Conservation (phyloP, 2,888 invertebrate genomes). For the Lasioglossum pauxillum region DNA sequence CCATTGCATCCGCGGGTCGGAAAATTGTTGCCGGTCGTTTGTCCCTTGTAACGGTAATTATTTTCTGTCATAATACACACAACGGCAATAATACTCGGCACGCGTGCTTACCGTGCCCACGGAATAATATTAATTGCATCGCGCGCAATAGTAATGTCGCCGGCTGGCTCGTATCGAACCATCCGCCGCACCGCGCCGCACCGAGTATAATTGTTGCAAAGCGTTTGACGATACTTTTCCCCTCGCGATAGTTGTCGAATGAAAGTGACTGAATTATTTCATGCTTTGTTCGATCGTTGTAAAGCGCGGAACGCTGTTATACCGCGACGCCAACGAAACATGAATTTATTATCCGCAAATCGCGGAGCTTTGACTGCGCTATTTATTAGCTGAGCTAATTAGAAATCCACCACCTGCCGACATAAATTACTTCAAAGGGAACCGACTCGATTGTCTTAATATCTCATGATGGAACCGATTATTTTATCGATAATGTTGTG, state of each 20-base stretch:
- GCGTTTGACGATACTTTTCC: slow-evolving; percentile 17
- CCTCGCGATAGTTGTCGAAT: neutral
- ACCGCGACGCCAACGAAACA: neutral
- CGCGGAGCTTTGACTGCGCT: neutral
- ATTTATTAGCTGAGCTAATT: neutral
- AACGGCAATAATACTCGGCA: slow-evolving; percentile 15
- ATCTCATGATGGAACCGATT: neutral
- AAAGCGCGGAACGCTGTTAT: neutral
- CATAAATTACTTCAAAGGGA: neutral
- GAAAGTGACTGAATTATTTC: slow-evolving; percentile 12
- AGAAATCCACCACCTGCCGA: neutral
- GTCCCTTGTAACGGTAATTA: slow-evolving; percentile 17
- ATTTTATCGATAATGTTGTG: neutral
- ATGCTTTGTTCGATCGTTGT: slow-evolving; percentile 1
- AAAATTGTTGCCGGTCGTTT: slow-evolving; percentile 18
- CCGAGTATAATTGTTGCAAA: slow-evolving; percentile 23
- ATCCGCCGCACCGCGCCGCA: neutral
- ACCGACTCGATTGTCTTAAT: neutral
- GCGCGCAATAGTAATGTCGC: slow-evolving; percentile 1
- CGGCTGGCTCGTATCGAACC: slow-evolving; percentile 19
- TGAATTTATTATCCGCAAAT: neutral
- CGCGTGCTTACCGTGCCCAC: neutral
- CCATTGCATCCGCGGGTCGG: neutral
- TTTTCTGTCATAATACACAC: slow-evolving; percentile 25
- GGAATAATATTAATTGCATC: slow-evolving; percentile 46